Conservation (phyloP, 1,140 invertebrate genomes). For the Tetramorium alpestre region DNA sequence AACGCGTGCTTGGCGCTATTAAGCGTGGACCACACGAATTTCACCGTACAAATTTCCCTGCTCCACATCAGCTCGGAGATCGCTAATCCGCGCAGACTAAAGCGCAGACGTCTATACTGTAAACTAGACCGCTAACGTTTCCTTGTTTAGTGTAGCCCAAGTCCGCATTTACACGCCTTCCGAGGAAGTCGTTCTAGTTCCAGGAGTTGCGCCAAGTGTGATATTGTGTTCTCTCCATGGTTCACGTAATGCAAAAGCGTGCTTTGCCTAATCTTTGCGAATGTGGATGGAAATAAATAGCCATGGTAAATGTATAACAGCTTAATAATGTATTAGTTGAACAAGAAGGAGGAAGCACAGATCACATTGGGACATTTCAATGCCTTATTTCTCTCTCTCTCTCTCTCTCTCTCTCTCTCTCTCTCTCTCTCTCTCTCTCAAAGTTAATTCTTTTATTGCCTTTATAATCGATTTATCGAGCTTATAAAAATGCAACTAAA, state of each 20-base stretch:
- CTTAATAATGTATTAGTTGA: neutral
- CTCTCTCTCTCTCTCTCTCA: neutral
- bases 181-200: slow-evolving; percentile 34
- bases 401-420: neutral
- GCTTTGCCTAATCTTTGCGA: neutral
- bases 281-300: neutral
- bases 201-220: slow-evolving; percentile 1
- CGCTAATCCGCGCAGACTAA: slow-evolving; percentile 35
- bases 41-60: slow-evolving; percentile 35
- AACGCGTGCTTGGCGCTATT: slow-evolving; percentile 44
- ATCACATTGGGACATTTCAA: neutral
- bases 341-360: neutral
- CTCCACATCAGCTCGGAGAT: neutral
- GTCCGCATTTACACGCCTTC: slow-evolving; percentile 21
- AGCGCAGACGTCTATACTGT: neutral
- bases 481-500: neutral
- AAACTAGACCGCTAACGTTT: slow-evolving; percentile 39
- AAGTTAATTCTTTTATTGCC: neutral
- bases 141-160: slow-evolving; percentile 28
- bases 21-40: slow-evolving; percentile 50
- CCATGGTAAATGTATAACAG: neutral
- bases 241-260: neutral
- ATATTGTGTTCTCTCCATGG: neutral
- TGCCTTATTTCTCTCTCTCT: neutral
- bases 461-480: slow-evolving; percentile 7